These are phyloP conservation scores for Eulemur rubriventer DNA, from an alignment of 2,797 vertebrate species.

Conservation along the genomic window DNA sequence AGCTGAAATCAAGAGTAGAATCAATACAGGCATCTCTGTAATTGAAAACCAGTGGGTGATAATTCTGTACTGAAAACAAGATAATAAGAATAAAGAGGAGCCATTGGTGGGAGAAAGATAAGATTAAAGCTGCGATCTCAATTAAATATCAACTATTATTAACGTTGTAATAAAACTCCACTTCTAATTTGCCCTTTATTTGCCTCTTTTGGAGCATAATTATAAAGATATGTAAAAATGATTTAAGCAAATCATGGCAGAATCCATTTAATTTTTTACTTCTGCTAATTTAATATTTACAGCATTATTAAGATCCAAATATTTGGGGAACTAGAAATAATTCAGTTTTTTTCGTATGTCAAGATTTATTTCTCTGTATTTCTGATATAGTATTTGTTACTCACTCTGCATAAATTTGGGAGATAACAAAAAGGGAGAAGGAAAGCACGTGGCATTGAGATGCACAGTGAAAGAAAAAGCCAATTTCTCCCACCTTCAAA, in stretches of 20 bases:
- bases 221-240: constrained; percentile 78
- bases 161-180: constrained; percentile 81
- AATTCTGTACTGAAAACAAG: constrained; percentile 86
- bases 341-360: not conserved
- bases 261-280: constrained; percentile 79
- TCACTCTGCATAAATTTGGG: not conserved
- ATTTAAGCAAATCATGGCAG: constrained; percentile 79
- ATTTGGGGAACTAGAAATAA: constrained; percentile 76
- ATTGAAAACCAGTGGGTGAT: constrained; percentile 91
- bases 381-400: not conserved
- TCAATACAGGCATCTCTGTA: constrained; percentile 87
- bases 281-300: constrained; percentile 83
- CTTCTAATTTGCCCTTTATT: constrained; percentile 76
- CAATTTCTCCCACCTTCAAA: not conserved
- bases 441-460: not conserved
- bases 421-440: not conserved
- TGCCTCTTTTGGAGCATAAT: constrained; percentile 56
- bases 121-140: constrained; percentile 87
- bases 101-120: constrained; percentile 80
- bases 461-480: not conserved
- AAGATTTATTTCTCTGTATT: constrained; percentile 34
- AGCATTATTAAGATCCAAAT: constrained; percentile 77
- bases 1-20: constrained; percentile 87
- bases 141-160: constrained; percentile 86
- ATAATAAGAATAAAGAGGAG: constrained; percentile 87